These are phyloP conservation scores for Leptopilina syphax DNA, from an alignment of 2,888 invertebrate species.

Conservation along the genomic window DNA sequence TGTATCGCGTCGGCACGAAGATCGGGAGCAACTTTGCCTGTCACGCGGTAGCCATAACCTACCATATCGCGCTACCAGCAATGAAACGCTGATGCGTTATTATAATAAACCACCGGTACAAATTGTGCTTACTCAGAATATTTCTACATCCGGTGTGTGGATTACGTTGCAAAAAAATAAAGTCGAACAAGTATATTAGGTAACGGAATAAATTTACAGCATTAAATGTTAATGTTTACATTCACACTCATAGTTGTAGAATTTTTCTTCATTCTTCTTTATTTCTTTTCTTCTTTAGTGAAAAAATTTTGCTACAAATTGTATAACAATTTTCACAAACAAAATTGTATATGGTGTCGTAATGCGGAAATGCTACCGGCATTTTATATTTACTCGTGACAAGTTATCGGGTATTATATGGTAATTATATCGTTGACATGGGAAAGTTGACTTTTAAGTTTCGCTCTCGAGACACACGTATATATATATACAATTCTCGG, in stretches of 20 bases:
- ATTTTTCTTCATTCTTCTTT: no score
- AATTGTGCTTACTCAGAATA: constrained; percentile 61
- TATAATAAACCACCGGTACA: constrained; percentile 26
- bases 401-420: no score
- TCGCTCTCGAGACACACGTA: no score
- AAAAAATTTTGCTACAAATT: no score
- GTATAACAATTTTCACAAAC: no score
- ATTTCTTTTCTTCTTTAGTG: no score
- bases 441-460: no score
- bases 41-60: constrained; percentile 38
- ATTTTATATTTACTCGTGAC: no score
- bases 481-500: no score
- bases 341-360: no score
- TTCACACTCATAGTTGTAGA: not conserved
- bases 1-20: constrained; percentile 15
- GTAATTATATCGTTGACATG: no score
- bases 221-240: constrained; percentile 23
- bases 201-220: constrained; percentile 40
- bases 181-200: constrained; percentile 42
- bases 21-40: constrained; percentile 56
- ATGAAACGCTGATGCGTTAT: constrained; percentile 48
- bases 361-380: not conserved
- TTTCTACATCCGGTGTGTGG: constrained; percentile 65
- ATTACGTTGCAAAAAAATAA: constrained; percentile 47
- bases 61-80: constrained; percentile 45